A percentile compares a stretch with the other conserved stretches of the same genome.
phyloP scores from a whole-genome alignment of 2,888 invertebrate species.

The Tribolium freemani region DNA sequence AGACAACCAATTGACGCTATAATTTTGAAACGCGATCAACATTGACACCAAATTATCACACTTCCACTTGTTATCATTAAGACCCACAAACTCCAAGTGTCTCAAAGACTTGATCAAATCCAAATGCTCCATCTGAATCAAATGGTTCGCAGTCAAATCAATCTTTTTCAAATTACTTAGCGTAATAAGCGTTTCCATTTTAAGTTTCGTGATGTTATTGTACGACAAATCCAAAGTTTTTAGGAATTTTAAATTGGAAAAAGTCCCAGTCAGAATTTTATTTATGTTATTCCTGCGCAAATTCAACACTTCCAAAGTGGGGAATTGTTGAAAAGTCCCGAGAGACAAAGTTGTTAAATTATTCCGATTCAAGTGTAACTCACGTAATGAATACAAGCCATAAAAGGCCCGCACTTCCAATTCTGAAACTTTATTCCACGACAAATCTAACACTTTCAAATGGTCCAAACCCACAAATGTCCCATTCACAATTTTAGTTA shows the following conservation, averaged over 20 bases:
- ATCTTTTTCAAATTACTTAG: constrained; percentile 42
- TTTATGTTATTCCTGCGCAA: constrained; percentile 46
- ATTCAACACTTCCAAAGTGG: constrained; percentile 39
- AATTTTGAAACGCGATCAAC: constrained; percentile 44
- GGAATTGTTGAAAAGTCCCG: constrained; percentile 46
- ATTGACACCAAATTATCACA: constrained; percentile 48
- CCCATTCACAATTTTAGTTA: not conserved
- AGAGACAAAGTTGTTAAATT: constrained; percentile 36
- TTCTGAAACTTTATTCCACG: constrained; percentile 33
- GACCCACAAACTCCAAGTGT: constrained; percentile 44
- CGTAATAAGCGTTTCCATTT: constrained; percentile 46
- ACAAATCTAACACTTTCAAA: constrained; percentile 34
- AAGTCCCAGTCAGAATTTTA: constrained; percentile 46
- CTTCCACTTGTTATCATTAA: constrained; percentile 50
- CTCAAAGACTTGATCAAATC: constrained; percentile 40
- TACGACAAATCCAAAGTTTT: constrained; percentile 45
- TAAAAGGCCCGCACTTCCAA: constrained; percentile 11
- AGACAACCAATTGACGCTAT: constrained; percentile 38
- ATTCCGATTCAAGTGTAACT: constrained; percentile 44
- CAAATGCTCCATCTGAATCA: constrained; percentile 44
- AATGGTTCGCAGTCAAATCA: constrained; percentile 48
- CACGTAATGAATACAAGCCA: constrained; percentile 30
- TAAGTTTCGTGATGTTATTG: constrained; percentile 45
- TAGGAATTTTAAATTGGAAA: constrained; percentile 50
- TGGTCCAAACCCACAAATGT: constrained; percentile 10